phyloP scores from a whole-genome alignment of 2,888 invertebrate genomes.

The Physocephala rufipes region DNA sequence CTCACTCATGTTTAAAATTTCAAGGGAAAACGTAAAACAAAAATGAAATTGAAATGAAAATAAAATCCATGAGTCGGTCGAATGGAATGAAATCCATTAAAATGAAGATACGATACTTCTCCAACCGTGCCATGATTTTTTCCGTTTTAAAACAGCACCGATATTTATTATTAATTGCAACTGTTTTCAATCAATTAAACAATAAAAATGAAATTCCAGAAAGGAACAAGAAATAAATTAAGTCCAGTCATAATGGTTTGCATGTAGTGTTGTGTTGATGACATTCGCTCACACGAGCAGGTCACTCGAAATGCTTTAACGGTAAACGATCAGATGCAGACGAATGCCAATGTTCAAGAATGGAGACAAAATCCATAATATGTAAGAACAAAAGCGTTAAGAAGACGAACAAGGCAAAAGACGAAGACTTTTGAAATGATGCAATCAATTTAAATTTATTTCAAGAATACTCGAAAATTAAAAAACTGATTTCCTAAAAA shows the following conservation, averaged over 20 bases:
- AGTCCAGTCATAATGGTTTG: too few relatives aligned
- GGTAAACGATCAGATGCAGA: background rate
- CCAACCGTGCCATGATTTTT: background rate
- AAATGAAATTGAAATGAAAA: too few relatives aligned
- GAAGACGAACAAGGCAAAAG: background rate
- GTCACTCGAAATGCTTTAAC: conserved; percentile 13
- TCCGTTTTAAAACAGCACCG: background rate
- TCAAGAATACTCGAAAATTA: background rate
- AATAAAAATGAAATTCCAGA: conserved; percentile 6
- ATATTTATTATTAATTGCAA: background rate
- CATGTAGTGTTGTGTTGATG: too few relatives aligned
- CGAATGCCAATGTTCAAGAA: background rate
- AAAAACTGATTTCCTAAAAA: background rate
- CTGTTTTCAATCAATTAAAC: conserved; percentile 19
- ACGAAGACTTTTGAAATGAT: background rate
- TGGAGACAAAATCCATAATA: background rate
- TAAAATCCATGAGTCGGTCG: background rate
- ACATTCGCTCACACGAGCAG: background rate
- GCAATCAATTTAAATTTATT: background rate
- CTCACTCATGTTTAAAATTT: too few relatives aligned
- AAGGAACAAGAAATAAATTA: background rate
- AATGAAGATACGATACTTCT: background rate
- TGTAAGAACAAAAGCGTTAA: background rate
- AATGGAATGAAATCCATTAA: background rate
- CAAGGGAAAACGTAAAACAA: too few relatives aligned